Base-by-base conservation (phyloP, 2,113 vertebrate species). In the Pteruthius melanotis region DNA sequence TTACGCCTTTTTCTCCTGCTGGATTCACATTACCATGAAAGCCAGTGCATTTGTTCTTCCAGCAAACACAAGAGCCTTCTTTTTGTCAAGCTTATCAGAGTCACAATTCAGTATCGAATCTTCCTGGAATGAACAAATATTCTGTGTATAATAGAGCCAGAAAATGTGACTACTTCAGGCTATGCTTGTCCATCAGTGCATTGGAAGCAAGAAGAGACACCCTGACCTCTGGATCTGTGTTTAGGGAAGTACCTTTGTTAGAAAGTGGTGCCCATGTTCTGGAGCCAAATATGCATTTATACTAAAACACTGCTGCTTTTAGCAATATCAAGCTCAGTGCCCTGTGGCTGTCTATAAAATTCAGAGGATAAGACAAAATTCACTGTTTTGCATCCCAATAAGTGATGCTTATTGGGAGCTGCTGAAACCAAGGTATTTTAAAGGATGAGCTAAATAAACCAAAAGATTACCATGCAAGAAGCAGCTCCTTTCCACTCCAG, bases 261-360 rank as follows among this genome's bases (percentile, higher is more conserved):
- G 75, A 87, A 79, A 80, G 86, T 92, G 72, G 30, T 13, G 20
- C 70, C 68, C 76, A 53, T 31, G 33, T 83, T 91, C 79, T 42
- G 72, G 75, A 93, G 91, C 88, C 95, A 96, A 86, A 93, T n/a
- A n/a, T n/a, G n/a, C n/a, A n/a, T n/a, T 95, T 90, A 30, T 84
- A 45, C 65, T 83, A 84, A 57, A 96, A 95, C 15, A n/a, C 83
- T 95, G 44, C 37, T 39, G 31, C 37, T 95, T 95, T 94, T 92
- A 87, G 83, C 64, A 78, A 26, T 71, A 68, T 85, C 83, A 89
- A 95, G 63, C 52, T 94, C 37, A 9, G 24, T 93, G 77, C 39
- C 86, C 76, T 72, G 61, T 72, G 64, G 87, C 39, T 90, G 70
- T 57, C 53, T 53, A 56, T 52, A 56, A 81, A 74, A 90, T 81